Evolutionary conservation across 2,113 vertebrate genomes (phyloP).

Genomic region (Athene cunicularia): DNA sequence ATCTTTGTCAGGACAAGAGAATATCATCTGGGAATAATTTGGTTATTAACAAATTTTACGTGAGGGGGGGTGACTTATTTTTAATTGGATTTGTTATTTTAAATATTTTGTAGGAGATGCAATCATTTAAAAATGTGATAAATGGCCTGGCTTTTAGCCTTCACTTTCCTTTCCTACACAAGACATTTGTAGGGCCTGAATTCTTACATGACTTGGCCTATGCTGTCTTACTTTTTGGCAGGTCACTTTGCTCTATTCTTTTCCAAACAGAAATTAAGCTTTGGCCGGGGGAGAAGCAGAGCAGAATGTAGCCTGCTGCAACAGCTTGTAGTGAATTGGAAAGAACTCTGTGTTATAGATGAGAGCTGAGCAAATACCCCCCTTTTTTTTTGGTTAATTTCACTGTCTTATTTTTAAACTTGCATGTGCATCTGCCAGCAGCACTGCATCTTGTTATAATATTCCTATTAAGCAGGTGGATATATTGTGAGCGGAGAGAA

Average conservation of each 20-base stretch:
- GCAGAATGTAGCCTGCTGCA: conserved; percentile 61
- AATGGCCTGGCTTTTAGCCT: not conserved
- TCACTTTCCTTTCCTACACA: not conserved
- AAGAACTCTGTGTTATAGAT: conserved; percentile 64
- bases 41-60: not conserved
- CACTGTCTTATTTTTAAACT: conserved; percentile 64
- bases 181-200: not conserved
- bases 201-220: conserved; percentile 40
- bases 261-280: conserved; percentile 60
- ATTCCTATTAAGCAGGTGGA: conserved; percentile 61
- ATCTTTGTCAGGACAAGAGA: not conserved
- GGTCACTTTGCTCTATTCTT: conserved; percentile 55
- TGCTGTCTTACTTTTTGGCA: conserved; percentile 39
- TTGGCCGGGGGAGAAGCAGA: conserved; percentile 40
- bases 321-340: conserved; percentile 68
- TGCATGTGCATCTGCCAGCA: conserved; percentile 44
- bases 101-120: not conserved
- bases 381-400: conserved; percentile 32
- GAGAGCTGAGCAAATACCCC: conserved; percentile 46
- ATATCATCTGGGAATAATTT: not conserved
- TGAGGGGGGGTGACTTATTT: not conserved
- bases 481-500: not conserved
- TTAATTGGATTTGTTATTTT: not conserved
- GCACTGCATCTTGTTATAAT: conserved; percentile 33
- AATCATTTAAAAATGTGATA: not conserved